Evolutionary conservation across 2,113 vertebrate genomes (phyloP).

Genomic region (Ivindomyrus marchei): DNA sequence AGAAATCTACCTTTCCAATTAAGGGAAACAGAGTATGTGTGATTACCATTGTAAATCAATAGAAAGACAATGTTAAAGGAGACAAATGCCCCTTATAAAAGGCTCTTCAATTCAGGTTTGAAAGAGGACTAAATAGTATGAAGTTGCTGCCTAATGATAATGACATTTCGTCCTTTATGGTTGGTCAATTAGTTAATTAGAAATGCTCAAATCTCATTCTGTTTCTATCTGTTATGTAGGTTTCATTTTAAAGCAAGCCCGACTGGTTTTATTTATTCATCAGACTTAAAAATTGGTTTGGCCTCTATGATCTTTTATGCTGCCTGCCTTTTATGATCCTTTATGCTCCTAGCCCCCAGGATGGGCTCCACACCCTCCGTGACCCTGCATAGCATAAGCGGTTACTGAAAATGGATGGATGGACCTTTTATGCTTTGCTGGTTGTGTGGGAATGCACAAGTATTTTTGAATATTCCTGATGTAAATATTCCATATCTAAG

Average conservation of each 20-base stretch:
- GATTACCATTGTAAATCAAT: slow-evolving; percentile 1
- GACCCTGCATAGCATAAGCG: not conserved
- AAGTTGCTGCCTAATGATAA: not conserved
- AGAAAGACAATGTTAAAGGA: not conserved
- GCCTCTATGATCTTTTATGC: not conserved
- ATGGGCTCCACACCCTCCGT: not conserved
- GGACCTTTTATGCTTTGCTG: not conserved
- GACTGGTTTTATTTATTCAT: not conserved
- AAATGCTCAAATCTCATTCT: not conserved
- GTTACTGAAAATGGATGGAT: not conserved
- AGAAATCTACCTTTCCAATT: not conserved
- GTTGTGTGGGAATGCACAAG: not conserved
- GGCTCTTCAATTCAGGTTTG: not conserved
- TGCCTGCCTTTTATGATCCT: not conserved
- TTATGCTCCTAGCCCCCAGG: not conserved
- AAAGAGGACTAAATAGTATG: not conserved
- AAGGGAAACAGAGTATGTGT: not conserved
- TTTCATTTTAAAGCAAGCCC: not conserved
- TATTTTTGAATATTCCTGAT: not conserved
- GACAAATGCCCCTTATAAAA: not conserved
- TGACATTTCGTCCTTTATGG: not conserved
- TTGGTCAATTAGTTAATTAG: slow-evolving; percentile 13
- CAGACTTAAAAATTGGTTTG: not conserved
- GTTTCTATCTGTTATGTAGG: not conserved
- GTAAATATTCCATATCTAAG: not conserved